Conservation (phyloP, 2,113 vertebrate genomes). For the Paramormyrops kingsleyae region DNA sequence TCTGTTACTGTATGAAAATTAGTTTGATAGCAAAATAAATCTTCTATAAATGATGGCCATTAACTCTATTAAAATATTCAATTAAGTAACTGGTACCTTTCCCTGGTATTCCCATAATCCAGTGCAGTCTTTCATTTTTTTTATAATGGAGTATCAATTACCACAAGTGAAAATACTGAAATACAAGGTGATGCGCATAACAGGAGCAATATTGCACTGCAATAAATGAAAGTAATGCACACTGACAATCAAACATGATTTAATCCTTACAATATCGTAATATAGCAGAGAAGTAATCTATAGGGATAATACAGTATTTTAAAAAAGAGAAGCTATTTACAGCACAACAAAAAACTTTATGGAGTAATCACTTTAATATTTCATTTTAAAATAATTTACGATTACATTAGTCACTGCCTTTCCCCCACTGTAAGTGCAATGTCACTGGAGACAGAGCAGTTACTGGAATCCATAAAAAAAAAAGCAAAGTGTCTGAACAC, state of each 20-base stretch:
- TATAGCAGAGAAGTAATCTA: not conserved
- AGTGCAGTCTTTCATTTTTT: not conserved
- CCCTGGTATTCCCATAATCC: not conserved
- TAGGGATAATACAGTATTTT: not conserved
- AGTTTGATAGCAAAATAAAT: not conserved
- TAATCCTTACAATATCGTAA: not conserved
- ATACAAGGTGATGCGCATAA: not conserved
- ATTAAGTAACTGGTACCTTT: not conserved
- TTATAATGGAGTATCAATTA: not conserved
- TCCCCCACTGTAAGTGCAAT: constrained; percentile 23
- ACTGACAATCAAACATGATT: not conserved
- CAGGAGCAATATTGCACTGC: not conserved
- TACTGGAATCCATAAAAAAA: constrained; percentile 22
- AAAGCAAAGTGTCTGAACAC: constrained; percentile 18
- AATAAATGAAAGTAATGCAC: not conserved
- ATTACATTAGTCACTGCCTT: constrained; percentile 31
- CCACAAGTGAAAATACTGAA: not conserved
- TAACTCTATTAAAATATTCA: not conserved
- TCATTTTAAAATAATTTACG: constrained; percentile 36
- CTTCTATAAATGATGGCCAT: not conserved
- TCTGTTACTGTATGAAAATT: not conserved
- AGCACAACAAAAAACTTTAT: constrained; percentile 7
- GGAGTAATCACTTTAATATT: constrained; percentile 47
- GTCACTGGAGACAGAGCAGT: constrained; percentile 10
- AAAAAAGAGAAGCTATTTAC: constrained; percentile 3